phyloP scores from a whole-genome alignment of 2,888 invertebrate species.

The Invenusta paracnida region DNA sequence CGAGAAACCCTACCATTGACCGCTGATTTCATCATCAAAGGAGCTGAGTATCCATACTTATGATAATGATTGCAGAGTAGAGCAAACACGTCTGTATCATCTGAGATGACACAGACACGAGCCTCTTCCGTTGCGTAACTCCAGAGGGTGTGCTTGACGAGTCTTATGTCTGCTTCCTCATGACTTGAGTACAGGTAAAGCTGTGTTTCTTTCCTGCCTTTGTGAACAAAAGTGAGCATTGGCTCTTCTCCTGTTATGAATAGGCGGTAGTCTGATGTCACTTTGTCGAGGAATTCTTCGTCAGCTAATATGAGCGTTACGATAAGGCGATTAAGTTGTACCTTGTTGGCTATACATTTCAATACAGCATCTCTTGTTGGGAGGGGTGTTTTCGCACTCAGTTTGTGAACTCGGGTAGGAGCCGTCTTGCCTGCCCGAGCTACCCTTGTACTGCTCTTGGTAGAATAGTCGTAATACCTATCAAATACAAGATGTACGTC shows the following conservation, averaged over 20 bases:
- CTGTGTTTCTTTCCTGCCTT: background rate
- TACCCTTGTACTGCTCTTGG: constrained; percentile 3
- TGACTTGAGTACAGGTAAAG: background rate
- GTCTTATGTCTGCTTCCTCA: constrained; percentile 29
- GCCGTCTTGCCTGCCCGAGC: constrained; percentile 1
- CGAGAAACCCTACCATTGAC: constrained; percentile 30
- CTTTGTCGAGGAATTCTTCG: constrained; percentile 14
- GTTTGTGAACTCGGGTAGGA: constrained; percentile 13
- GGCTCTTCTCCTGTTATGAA: constrained; percentile 13
- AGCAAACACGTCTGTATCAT: constrained; percentile 39
- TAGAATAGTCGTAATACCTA: constrained; percentile 5
- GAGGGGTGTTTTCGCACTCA: background rate
- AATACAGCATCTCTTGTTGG: constrained; percentile 13
- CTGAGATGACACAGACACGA: constrained; percentile 36
- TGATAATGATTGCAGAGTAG: constrained; percentile 38
- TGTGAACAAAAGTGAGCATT: background rate
- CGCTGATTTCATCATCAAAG: constrained; percentile 41
- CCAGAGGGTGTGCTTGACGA: constrained; percentile 34
- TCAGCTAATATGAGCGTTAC: background rate
- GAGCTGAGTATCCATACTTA: background rate
- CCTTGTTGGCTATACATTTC: background rate
- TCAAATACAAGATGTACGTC: background rate
- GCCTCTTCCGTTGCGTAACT: constrained; percentile 14
- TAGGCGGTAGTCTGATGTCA: constrained; percentile 21
- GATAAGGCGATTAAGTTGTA: background rate